These are phyloP conservation scores for Coptodon bakossiorum DNA, from an alignment of 2,113 vertebrate genomes.

Conservation along the genomic window DNA sequence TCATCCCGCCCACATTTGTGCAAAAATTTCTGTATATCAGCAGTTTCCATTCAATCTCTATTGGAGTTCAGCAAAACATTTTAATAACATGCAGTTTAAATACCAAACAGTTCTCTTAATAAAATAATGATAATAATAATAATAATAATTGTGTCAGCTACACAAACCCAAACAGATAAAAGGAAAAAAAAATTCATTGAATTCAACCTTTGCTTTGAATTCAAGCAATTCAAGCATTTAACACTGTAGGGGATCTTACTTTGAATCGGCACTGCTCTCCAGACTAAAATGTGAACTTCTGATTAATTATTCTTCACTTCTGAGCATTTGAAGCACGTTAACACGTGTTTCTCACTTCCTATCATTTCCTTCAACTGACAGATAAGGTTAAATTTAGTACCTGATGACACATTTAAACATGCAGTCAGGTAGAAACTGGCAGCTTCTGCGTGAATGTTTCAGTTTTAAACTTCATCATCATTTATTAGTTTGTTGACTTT, in stretches of 20 bases:
- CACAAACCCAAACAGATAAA: neutral
- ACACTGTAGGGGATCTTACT: neutral
- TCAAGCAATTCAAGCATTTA: fast-evolving
- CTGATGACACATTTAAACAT: neutral
- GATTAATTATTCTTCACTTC: neutral
- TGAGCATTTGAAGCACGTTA: neutral
- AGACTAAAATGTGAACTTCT: neutral
- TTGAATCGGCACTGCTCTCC: neutral
- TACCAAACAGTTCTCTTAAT: neutral
- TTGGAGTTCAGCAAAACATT: neutral
- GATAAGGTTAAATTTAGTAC: neutral
- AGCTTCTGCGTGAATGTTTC: neutral
- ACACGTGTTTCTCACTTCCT: neutral
- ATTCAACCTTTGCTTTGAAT: neutral
- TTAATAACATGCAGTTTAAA: neutral
- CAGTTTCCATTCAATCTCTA: neutral
- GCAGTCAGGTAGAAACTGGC: neutral
- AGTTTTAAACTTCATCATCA: neutral
- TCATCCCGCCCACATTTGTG: neutral
- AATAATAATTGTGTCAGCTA: neutral
- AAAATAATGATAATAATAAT: neutral
- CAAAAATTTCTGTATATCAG: neutral
- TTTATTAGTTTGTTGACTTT: neutral
- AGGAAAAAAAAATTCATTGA: neutral
- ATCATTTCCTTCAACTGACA: neutral